Percentiles rank a stretch among this genome's conserved stretches.
Evolutionary conservation across 2,888 invertebrate genomes (phyloP).

Genomic region (Serripes groenlandicus): DNA sequence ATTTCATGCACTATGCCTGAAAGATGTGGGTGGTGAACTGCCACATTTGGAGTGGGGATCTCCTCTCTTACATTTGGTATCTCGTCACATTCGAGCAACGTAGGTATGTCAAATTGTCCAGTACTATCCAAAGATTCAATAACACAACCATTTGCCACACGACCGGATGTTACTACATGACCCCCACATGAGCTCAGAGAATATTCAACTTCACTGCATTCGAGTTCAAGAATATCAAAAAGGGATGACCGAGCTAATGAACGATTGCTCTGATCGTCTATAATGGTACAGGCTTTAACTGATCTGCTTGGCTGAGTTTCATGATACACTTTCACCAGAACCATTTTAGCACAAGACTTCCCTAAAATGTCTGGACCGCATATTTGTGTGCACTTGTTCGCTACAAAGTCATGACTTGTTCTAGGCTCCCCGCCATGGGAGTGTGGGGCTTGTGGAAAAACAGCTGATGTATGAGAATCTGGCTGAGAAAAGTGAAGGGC

Average conservation of each 20-base stretch:
- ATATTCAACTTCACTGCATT: constrained; percentile 8
- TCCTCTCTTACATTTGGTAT: constrained; percentile 43
- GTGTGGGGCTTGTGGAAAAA: neutral
- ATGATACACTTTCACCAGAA: constrained; percentile 26
- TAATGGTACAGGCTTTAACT: constrained; percentile 30
- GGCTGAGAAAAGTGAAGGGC: constrained; percentile 27
- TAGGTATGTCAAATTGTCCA: constrained; percentile 25
- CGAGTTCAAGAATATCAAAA: constrained; percentile 25
- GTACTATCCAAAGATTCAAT: constrained; percentile 37
- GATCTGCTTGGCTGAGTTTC: neutral
- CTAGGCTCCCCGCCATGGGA: constrained; percentile 25
- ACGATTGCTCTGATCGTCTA: constrained; percentile 56
- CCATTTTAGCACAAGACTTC: constrained; percentile 39
- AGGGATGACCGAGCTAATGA: constrained; percentile 26
- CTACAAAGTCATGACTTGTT: constrained; percentile 12
- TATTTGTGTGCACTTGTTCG: constrained; percentile 33
- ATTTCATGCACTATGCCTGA: neutral
- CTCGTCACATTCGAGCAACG: constrained; percentile 50
- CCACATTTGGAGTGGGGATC: constrained; percentile 45
- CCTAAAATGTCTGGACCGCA: constrained; percentile 24
- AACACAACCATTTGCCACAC: constrained; percentile 34
- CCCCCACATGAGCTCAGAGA: constrained; percentile 40
- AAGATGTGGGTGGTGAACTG: constrained; percentile 29
- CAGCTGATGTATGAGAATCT: neutral
- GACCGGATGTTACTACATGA: constrained; percentile 18